Base-by-base conservation (phyloP, 2,888 invertebrate genomes). In the Dione juno region DNA sequence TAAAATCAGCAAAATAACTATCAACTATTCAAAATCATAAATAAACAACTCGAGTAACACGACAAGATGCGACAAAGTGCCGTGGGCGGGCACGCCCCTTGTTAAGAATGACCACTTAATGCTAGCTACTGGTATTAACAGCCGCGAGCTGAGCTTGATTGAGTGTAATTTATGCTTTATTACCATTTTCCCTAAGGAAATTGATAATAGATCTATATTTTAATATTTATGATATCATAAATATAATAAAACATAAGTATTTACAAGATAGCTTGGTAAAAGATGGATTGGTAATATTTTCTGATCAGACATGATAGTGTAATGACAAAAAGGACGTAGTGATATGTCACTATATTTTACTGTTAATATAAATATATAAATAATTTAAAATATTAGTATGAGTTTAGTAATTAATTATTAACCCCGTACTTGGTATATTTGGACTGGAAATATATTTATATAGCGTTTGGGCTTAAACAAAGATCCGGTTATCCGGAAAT, bases 81-180 rank as follows among this genome's bases (percentile, higher is more conserved):
- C 66, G 61, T 63, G 45, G 66, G 71, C 66, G 48, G 28, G 59
- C 69, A 71, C 73, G 69, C 73, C 73, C 68, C 66, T 71, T 57
- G 68, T 67, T 72, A 72, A 54, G 43, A 61, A 61, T 67, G 61
- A 69, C 53, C 65, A 52, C 57, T 69, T 66, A 50, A 54, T 35
- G 41, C 57, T 48, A 54, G 70, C 70, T 71, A 71, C 67, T 43
- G 63, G 63, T 67, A n/a, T 50, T 64, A 40, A 40, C 28, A 50
- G 64, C 64, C 64, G 19, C 1, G 9, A 50, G 64, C 52, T 13
- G 21, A 21, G 19, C 64, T 37, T 35, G 50, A 64, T 64, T 21
- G 64, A 64, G 37, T 52, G n/a, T 64, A 64, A 64, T 64, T 64
- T 64, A 21, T 64, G n/a, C 28, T 63, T 45, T 40, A 50, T 64